phyloP scores from a whole-genome alignment of 1,140 invertebrate species.

The Zaprionus inermis region DNA sequence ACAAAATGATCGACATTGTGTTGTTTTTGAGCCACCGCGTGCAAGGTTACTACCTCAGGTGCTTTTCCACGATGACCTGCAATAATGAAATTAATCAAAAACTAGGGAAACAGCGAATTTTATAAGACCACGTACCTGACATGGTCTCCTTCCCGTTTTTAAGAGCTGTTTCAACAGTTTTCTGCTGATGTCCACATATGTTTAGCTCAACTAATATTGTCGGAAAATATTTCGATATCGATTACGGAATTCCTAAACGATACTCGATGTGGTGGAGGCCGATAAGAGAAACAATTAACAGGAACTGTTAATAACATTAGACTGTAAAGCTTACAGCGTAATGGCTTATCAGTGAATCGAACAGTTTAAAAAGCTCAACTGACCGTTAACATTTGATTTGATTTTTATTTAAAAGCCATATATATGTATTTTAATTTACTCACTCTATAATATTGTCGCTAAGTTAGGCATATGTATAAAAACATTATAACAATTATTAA shows the following conservation, averaged over 20 bases:
- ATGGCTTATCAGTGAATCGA: background rate
- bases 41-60: conserved; percentile 1
- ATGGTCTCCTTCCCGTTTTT: conserved; percentile 45
- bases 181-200: conserved; percentile 10
- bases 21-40: conserved; percentile 50
- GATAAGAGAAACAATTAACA: background rate
- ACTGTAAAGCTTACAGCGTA: background rate
- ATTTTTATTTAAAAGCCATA: conserved; percentile 1
- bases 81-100: background rate
- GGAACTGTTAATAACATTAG: background rate
- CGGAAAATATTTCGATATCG: conserved; percentile 11
- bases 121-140: conserved; percentile 40
- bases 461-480: conserved; percentile 68
- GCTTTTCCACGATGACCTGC: conserved; percentile 23
- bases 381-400: background rate
- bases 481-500: conserved; percentile 69
- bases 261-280: background rate
- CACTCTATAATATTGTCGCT: conserved; percentile 61
- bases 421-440: conserved; percentile 33
- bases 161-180: conserved; percentile 6
- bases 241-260: conserved; percentile 1
- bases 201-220: conserved; percentile 11
- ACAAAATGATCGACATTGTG: conserved; percentile 20
- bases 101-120: background rate
- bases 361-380: background rate